Evolutionary conservation across 2,113 vertebrate species (phyloP).

Genomic region (Lepidothrix coronata): DNA sequence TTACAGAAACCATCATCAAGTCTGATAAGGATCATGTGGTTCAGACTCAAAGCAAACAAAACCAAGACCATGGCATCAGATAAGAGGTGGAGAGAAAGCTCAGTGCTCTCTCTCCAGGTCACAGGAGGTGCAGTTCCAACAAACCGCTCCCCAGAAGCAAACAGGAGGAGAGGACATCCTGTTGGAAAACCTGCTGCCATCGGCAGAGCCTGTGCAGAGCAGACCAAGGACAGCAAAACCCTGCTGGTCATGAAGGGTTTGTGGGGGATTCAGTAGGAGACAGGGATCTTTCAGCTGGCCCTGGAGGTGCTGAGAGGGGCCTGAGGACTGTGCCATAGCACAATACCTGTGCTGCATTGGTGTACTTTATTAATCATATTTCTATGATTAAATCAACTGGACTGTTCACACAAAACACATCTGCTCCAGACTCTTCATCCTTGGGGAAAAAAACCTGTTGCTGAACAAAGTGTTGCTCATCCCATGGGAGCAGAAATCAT

Average conservation of each 20-base stretch:
- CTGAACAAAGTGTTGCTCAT: background rate
- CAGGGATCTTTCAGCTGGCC: background rate
- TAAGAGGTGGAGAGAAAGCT: background rate
- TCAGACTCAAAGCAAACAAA: background rate
- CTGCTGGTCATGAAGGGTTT: background rate
- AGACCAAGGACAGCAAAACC: background rate
- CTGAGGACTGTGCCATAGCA: background rate
- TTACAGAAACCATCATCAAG: background rate
- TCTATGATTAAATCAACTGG: background rate
- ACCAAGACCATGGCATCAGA: background rate
- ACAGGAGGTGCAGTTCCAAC: background rate
- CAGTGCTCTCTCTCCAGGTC: background rate
- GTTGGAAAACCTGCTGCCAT: background rate
- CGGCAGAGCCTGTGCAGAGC: background rate
- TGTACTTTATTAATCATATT: background rate
- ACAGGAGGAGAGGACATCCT: background rate
- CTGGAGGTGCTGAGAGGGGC: background rate
- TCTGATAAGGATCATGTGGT: background rate
- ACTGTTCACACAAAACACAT: background rate
- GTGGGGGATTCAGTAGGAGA: accelerated
- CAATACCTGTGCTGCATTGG: background rate
- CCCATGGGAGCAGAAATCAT: background rate
- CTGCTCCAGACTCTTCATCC: background rate
- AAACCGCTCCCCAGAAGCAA: slow-evolving; percentile 24
- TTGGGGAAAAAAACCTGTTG: background rate